Conservation (phyloP, 2,888 invertebrate species). For the Andrena bicolor region DNA sequence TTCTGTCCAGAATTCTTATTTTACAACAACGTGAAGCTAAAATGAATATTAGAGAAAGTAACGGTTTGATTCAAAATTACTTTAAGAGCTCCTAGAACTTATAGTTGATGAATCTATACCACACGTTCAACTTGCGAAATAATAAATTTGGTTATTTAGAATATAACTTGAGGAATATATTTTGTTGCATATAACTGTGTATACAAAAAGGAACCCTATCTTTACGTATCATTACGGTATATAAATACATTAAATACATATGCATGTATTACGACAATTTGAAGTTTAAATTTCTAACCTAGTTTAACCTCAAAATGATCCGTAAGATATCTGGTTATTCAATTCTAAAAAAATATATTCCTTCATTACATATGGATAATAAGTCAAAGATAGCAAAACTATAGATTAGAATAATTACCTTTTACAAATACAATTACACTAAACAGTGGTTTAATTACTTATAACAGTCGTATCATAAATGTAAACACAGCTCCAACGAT, state of each 20-base stretch:
- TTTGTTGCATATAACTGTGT: not conserved
- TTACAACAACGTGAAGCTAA: conserved; percentile 29
- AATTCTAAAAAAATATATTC: conserved; percentile 4
- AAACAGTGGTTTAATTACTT: no score
- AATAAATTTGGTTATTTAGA: not conserved
- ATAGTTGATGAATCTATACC: not conserved
- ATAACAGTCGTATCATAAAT: no score
- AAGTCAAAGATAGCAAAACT: not conserved
- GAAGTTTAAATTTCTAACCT: not conserved
- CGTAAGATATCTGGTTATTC: not conserved
- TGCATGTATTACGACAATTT: not conserved
- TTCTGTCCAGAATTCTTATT: conserved; percentile 12
- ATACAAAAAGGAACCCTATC: not conserved
- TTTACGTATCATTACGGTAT: not conserved
- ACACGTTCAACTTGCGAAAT: not conserved
- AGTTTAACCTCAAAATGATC: not conserved
- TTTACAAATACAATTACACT: no score
- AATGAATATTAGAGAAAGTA: conserved; percentile 53
- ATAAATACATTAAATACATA: not conserved
- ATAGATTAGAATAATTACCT: no score
- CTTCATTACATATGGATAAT: not conserved
- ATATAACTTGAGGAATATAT: not conserved
- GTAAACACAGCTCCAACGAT: no score
- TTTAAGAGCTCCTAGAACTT: not conserved
- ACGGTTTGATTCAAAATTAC: not conserved